Percentiles rank a stretch among this genome's conserved stretches.
phyloP scores from a whole-genome alignment of 2,888 invertebrate species.

The Teleiodes luculella region DNA sequence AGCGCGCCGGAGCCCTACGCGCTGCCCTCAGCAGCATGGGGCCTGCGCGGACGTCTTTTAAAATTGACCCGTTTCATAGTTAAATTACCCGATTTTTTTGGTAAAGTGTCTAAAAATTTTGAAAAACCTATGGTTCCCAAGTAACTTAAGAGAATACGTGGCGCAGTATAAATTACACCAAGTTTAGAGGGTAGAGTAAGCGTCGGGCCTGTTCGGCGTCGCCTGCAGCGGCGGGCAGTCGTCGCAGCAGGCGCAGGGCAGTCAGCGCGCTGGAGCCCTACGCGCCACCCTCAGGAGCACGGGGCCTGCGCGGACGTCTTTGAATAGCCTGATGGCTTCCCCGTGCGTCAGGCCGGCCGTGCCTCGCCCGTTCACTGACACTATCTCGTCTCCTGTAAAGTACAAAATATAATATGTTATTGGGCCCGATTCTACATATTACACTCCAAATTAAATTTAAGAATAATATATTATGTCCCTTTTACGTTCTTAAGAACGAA shows the following conservation, averaged over 20 bases:
- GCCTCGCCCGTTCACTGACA: conserved; percentile 88
- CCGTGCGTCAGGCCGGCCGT: conserved; percentile 87
- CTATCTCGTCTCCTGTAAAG: conserved; percentile 87
- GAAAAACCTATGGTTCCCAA: too few species aligned
- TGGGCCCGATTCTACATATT: too few species aligned
- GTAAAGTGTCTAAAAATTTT: too few species aligned
- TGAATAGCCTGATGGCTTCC: conserved; percentile 88
- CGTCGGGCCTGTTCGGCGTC: conserved; percentile 38
- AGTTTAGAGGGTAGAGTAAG: conserved; percentile 60
- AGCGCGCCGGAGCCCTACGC: conserved; percentile 68
- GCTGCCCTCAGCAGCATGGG: conserved; percentile 86
- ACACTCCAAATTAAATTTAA: too few species aligned
- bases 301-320: conserved; percentile 86
- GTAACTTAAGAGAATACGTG: background rate
- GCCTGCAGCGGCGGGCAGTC: conserved; percentile 56
- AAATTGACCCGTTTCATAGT: background rate
- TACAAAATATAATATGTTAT: too few species aligned
- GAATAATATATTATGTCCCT: too few species aligned
- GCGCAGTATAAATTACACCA: too few species aligned
- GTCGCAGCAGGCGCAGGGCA: conserved; percentile 73
- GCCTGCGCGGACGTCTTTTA: conserved; percentile 87
- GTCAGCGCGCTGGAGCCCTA: conserved; percentile 66
- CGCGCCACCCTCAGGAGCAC: conserved; percentile 86
- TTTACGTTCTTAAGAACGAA: too few species aligned
- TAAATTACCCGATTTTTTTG: too few species aligned